Base-by-base conservation (phyloP, 2,113 vertebrate species). In the Cromileptes altivelis region DNA sequence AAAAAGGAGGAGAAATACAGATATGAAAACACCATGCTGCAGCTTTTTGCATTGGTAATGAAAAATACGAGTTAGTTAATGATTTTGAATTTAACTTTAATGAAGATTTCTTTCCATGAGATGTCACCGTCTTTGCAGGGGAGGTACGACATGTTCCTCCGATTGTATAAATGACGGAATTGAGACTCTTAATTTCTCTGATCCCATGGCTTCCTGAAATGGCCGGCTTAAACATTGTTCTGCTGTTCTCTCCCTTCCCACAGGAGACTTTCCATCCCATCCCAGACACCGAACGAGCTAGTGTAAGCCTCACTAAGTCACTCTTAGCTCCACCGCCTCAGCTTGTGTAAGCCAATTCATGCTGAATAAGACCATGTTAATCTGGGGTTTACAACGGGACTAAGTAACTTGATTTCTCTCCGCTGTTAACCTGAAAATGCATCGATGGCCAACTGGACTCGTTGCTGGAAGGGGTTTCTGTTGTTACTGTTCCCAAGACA, bases 301-400 rank as follows among this genome's bases (percentile, higher is more conserved):
- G 87, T 80, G 79, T 94, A 94, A 94, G 93, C 94, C 94, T 71
- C 82, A 49, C 88, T 93, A 94, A 94, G 89, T 92, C 94, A 84
- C 83, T 91, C 79, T 92, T 78, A 93, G 91, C 93, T 91, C 84
- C 70, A 49, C 64, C 85, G 88, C 90, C 89, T 87, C 84, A 80
- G 91, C 78, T 83, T 78, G 79, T 90, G 88, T 85, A 87, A 94
- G 89, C 92, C 90, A 87, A 89, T 89, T 93, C 89, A 93, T 91
- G 91, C 94, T 91, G 90, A 91, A 93, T 93, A 93, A 94, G 88
- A 93, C 82, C 91, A 78, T 91, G 91, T 93, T 94, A 93, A 94
- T 93, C 93, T 89, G 90, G 92, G 90, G 58, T 93, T 93, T 92
- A 91, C 84, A 73, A 85, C 13, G 76, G 57, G 80, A 89, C 92